A percentile compares a stretch with the other conserved stretches of the same genome.
phyloP scores from a whole-genome alignment of 2,888 invertebrate species.

The Metacarcinus magister region DNA sequence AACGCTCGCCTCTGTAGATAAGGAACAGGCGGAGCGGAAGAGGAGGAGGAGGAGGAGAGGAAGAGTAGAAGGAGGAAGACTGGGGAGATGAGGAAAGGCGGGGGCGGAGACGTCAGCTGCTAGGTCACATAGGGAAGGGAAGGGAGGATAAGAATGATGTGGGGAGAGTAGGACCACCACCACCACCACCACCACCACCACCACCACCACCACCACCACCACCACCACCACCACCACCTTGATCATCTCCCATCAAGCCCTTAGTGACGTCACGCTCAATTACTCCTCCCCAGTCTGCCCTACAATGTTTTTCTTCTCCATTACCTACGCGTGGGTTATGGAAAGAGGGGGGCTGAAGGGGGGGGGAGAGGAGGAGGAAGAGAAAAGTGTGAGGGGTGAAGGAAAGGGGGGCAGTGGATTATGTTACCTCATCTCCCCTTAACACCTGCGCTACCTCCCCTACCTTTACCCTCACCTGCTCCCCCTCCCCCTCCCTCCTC shows the following conservation, averaged over 20 bases:
- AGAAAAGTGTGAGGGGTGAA: neutral
- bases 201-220: neutral
- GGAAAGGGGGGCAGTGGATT: neutral
- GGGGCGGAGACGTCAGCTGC: slow-evolving; percentile 16
- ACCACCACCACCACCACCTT: neutral
- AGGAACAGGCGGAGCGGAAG: neutral
- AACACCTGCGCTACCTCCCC: neutral
- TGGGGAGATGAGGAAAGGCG: neutral
- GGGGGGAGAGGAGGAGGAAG: neutral
- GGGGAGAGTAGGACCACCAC: neutral
- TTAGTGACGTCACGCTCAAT: slow-evolving; percentile 62
- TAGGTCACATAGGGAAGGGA: slow-evolving; percentile 21
- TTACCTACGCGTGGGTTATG: slow-evolving; percentile 31
- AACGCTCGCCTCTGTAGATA: neutral
- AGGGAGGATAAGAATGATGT: neutral
- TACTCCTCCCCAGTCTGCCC: neutral
- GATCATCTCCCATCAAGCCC: slow-evolving; percentile 43
- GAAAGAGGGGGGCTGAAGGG: neutral
- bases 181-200: no score
- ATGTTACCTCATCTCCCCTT: neutral
- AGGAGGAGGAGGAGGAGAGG: neutral
- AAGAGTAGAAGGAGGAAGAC: neutral
- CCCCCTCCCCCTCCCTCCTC: neutral
- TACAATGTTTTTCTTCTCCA: slow-evolving; percentile 16
- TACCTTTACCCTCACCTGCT: neutral